Conservation (phyloP, 2,797 vertebrate genomes). For the Caiman crocodilus region DNA sequence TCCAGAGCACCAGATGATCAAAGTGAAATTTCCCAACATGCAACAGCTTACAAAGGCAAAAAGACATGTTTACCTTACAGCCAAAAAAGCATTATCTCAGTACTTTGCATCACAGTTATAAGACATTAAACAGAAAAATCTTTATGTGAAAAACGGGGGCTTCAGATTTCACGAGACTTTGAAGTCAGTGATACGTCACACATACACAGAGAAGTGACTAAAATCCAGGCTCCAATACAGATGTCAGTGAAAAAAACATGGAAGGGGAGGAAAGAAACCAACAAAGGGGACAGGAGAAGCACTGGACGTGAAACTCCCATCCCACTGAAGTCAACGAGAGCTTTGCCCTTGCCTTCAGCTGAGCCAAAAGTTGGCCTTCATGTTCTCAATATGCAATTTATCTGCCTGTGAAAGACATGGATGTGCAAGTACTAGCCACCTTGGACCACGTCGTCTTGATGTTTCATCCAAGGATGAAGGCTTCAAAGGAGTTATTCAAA, state of each 20-base stretch:
- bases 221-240: conserved; percentile 63
- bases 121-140: conserved; percentile 82
- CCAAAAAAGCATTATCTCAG: conserved; percentile 85
- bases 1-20: conserved; percentile 87
- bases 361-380: not conserved
- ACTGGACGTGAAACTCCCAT: conserved; percentile 13
- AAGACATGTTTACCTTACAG: conserved; percentile 86
- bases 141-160: conserved; percentile 90
- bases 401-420: not conserved
- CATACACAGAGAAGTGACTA: conserved; percentile 45
- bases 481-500: not conserved
- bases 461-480: not conserved
- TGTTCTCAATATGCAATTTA: not conserved
- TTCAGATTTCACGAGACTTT: conserved; percentile 79
- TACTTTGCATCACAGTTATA: conserved; percentile 82
- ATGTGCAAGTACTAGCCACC: not conserved
- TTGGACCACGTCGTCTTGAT: not conserved
- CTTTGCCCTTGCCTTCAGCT: not conserved
- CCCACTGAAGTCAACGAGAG: not conserved
- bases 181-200: conserved; percentile 83
- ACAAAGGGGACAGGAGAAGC: conserved; percentile 45
- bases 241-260: conserved; percentile 21
- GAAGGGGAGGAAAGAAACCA: conserved; percentile 31
- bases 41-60: conserved; percentile 89
- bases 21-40: conserved; percentile 89